Conservation (phyloP, 2,888 invertebrate genomes). For the Dasypolia templi region DNA sequence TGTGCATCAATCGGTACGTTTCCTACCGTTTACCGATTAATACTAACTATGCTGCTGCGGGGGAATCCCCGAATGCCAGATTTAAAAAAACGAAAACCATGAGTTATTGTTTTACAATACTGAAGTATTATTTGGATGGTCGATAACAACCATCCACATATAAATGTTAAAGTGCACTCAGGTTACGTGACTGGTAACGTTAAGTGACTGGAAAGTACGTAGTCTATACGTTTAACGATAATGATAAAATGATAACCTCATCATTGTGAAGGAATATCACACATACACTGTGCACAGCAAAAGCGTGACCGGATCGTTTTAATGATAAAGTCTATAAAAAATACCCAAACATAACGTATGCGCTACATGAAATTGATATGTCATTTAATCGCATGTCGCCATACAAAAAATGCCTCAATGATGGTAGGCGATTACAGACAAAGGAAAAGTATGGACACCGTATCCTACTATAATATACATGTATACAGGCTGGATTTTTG, state of each 20-base stretch:
- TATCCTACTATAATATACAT: neutral
- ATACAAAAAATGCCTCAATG: neutral
- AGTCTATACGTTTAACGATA: neutral
- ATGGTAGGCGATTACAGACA: neutral
- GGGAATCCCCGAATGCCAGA: constrained; percentile 21
- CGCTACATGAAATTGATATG: no score
- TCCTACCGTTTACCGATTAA: no score
- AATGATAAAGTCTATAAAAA: neutral
- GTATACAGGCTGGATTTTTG: no score
- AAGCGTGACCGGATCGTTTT: neutral
- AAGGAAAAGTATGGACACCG: neutral
- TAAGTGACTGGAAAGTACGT: constrained; percentile 3
- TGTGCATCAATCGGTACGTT: neutral
- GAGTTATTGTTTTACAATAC: neutral
- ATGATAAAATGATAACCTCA: neutral
- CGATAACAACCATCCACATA: no score
- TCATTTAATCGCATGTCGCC: neutral
- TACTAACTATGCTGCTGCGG: no score
- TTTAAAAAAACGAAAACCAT: neutral
- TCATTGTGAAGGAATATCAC: neutral
- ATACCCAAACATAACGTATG: no score
- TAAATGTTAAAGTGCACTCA: neutral
- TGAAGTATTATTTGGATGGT: neutral
- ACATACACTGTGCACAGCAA: no score
- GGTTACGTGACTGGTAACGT: no score